Percentiles rank a stretch among this genome's conserved stretches.
Evolutionary conservation across 2,113 vertebrate genomes (phyloP).

Genomic region (Ahaetulla prasina): DNA sequence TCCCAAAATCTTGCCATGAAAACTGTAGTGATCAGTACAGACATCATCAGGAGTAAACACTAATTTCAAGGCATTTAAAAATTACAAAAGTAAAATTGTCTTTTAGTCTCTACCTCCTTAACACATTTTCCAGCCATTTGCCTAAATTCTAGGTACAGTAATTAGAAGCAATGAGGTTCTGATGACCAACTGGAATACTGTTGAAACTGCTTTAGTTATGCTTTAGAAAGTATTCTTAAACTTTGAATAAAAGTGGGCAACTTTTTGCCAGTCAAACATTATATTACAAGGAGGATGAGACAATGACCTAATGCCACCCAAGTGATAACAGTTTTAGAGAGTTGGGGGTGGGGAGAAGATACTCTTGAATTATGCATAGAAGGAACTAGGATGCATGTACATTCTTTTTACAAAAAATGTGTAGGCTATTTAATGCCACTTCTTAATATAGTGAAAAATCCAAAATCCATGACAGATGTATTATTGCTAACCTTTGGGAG

Average conservation of each 20-base stretch:
- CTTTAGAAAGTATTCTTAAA: not conserved
- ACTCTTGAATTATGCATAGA: not conserved
- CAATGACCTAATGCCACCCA: not conserved
- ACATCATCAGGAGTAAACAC: not conserved
- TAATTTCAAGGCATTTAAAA: not conserved
- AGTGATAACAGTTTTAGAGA: not conserved
- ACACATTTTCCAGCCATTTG: not conserved
- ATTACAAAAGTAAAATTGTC: not conserved
- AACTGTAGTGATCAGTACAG: not conserved
- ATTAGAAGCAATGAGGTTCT: not conserved
- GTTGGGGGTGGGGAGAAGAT: not conserved
- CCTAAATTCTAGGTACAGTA: not conserved
- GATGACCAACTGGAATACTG: not conserved
- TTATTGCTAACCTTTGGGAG: not conserved
- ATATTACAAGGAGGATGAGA: not conserved
- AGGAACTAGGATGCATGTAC: not conserved
- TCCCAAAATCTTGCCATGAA: not conserved
- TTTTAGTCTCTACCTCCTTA: not conserved
- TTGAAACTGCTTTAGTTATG: not conserved
- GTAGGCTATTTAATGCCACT: not conserved
- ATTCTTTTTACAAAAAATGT: not conserved
- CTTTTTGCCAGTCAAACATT: not conserved
- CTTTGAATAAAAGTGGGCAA: not conserved
- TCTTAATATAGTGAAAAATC: not conserved
- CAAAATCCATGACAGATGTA: not conserved